phyloP scores from a whole-genome alignment of 92 coral and sea anemone species.

The Phenganax marumi region DNA sequence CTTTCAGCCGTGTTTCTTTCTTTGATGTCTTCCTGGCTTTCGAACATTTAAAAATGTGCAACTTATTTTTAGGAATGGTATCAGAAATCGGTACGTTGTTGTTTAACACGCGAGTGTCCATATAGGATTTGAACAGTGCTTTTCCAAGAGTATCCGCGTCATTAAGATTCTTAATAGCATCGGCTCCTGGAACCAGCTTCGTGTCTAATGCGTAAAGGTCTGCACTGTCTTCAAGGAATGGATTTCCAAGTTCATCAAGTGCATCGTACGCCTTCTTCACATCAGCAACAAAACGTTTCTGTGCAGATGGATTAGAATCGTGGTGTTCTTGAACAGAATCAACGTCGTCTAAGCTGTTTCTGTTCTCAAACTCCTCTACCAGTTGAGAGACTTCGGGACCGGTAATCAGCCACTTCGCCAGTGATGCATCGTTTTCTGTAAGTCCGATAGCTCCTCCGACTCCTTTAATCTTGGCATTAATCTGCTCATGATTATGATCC shows the following conservation, averaged over 20 bases:
- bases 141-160: conserved; percentile 5
- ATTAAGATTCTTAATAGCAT: conserved; percentile 13
- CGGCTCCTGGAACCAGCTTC: conserved; percentile 27
- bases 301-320: conserved; percentile 29
- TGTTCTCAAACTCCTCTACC: conserved; percentile 19
- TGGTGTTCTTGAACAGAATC: conserved; percentile 13
- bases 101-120: conserved; percentile 22
- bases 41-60: conserved; percentile 7
- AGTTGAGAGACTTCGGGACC: conserved; percentile 21
- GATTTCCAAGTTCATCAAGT: conserved; percentile 12
- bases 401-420: conserved; percentile 19
- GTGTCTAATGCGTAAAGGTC: conserved; percentile 28
- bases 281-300: conserved; percentile 8
- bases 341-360: background rate
- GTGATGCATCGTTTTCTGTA: conserved; percentile 48
- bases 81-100: conserved; percentile 24
- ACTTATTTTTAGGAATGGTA: conserved; percentile 20
- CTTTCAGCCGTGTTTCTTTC: conserved; percentile 7
- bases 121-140: conserved; percentile 9
- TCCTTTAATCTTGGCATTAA: conserved; percentile 63
- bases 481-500: conserved; percentile 65
- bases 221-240: conserved; percentile 3
- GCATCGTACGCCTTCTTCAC: conserved; percentile 5
- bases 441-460: conserved; percentile 70
- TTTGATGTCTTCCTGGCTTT: conserved; percentile 11